Evolutionary conservation across 2,797 vertebrate species (phyloP), one percentile per base, ranked within the genome.

Genomic region (Artibeus lituratus): DNA sequence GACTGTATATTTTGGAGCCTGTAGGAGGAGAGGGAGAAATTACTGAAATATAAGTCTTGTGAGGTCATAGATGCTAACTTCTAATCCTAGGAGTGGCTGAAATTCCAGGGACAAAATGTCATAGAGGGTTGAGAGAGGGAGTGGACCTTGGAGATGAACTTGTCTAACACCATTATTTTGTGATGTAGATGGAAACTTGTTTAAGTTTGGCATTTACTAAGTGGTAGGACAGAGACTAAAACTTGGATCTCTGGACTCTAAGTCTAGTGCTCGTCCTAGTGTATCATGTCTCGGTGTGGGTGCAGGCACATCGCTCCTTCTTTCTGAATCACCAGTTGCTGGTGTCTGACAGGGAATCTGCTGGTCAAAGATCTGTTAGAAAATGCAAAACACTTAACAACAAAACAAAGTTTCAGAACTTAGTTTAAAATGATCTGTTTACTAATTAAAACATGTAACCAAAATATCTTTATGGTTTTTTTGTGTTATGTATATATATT

Each of bases 401-500:
- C 0, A 67, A 95, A 96, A 89, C n/a, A 96, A 19, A 26, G 4
- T 87, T 94, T 95, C 95, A 76, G 85, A 97, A 94, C n/a, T 65
- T 72, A 93, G 21, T 80, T 67, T 82, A 51, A 81, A 93, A 57
- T 78, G 9, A 62, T 77, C 7, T 21, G 2, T 78, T 94, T 96
- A 94, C 53, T 53, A 91, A 87, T 32, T 42, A 94, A 18, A 85
- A 57, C 21, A 42, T 10, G 5, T 72, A 57, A 37, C 10, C n/a
- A 80, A 83, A 18, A 19, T 89, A 53, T 78, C 59, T 70, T 12
- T n/a, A 10, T 73, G 59, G 19, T 53, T 18, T 73, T 55, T 72
- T 19, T n/a, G 65, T 92, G 32, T 96, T 84, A 90, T 24, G 2
- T 8, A 49, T 47, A 26, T 82, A 47, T 82, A 73, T 35, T 72